Conservation (phyloP, 2,797 vertebrate genomes). For the Emys orbicularis region DNA sequence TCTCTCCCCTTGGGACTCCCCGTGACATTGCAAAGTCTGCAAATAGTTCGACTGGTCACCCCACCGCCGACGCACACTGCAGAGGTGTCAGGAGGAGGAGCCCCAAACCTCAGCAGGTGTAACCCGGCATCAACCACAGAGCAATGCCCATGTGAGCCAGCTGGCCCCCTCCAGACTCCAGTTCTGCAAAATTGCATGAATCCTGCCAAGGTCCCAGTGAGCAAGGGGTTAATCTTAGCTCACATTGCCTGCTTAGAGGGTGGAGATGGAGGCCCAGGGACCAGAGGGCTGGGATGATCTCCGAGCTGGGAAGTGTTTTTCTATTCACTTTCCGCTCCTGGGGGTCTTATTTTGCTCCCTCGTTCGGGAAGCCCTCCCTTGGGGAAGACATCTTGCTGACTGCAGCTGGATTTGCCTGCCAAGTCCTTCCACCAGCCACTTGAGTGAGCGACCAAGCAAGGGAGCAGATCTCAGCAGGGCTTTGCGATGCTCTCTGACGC, state of each 20-base stretch:
- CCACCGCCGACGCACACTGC: background rate
- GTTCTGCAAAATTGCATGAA: background rate
- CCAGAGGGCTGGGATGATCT: background rate
- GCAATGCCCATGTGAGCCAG: background rate
- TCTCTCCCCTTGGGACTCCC: background rate
- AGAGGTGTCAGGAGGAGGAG: background rate
- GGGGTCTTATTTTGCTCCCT: background rate
- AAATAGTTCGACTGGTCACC: too few relatives aligned
- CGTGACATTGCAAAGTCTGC: background rate
- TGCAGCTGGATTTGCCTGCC: background rate
- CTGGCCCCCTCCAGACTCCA: too few relatives aligned
- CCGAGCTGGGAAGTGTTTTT: background rate
- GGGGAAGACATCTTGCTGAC: background rate
- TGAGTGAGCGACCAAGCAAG: background rate
- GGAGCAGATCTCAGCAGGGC: background rate
- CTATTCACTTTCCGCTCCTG: background rate
- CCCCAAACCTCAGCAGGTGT: background rate
- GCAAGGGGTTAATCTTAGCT: background rate
- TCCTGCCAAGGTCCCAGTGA: background rate
- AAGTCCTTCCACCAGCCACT: background rate
- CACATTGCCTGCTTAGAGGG: background rate
- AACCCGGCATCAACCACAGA: background rate
- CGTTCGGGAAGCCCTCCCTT: too few relatives aligned
- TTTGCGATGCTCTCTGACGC: background rate
- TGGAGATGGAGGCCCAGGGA: background rate